phyloP scores from a whole-genome alignment of 2,888 invertebrate species.

The Argynnis bischoffii region DNA sequence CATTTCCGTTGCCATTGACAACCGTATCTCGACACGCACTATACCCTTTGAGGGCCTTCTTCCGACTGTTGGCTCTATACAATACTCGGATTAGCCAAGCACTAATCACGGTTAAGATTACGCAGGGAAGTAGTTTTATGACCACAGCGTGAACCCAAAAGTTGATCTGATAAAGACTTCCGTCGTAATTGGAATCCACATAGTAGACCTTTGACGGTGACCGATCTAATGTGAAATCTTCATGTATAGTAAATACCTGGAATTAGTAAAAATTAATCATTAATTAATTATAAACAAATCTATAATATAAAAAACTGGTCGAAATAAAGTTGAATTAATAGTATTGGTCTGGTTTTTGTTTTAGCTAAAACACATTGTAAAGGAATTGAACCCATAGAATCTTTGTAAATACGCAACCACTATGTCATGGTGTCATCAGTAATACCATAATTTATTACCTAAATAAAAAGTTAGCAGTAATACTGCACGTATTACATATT shows the following conservation, averaged over 20 bases:
- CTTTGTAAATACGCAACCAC: too few species aligned
- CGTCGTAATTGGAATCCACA: conserved; percentile 81
- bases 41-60: conserved; percentile 82
- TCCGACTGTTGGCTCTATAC: conserved; percentile 86
- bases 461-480: too few species aligned
- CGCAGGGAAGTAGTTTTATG: conserved; percentile 90
- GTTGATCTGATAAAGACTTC: conserved; percentile 85
- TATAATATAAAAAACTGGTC: too few species aligned
- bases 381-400: too few species aligned
- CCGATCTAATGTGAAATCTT: conserved; percentile 53
- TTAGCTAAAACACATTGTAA: too few species aligned
- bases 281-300: neutral
- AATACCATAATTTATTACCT: too few species aligned
- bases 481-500: too few species aligned
- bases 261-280: conserved; percentile 42
- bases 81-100: conserved; percentile 87
- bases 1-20: conserved; percentile 65
- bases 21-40: conserved; percentile 69
- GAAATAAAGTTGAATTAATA: neutral
- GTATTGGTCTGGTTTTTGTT: too few species aligned
- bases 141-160: conserved; percentile 92
- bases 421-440: too few species aligned
- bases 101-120: conserved; percentile 88
- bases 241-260: conserved; percentile 76
- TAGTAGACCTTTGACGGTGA: conserved; percentile 69